These are phyloP conservation scores for Elegia similella DNA, from an alignment of 2,888 invertebrate species.

Conservation along the genomic window DNA sequence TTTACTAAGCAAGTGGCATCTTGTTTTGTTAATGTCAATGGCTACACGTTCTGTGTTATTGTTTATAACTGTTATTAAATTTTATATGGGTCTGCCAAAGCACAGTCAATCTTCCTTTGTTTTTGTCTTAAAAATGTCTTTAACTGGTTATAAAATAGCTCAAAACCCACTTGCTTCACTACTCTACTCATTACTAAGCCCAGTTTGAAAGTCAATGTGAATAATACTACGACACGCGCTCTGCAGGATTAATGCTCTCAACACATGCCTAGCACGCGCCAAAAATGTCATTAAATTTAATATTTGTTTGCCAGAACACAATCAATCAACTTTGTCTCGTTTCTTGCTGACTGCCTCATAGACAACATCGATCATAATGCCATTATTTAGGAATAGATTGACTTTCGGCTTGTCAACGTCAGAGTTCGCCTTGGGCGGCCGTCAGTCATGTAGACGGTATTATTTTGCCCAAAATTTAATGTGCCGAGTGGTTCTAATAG, in stretches of 20 bases:
- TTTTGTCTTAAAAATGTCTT: too few species aligned
- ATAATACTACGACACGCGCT: neutral
- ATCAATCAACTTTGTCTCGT: neutral
- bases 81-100: too few species aligned
- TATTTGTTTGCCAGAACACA: neutral
- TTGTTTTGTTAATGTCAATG: too few species aligned
- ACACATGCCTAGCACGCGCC: neutral
- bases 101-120: too few species aligned
- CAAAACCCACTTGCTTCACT: neutral
- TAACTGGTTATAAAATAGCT: too few species aligned
- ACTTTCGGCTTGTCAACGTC: neutral
- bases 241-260: neutral
- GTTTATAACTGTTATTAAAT: too few species aligned
- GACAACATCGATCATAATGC: neutral
- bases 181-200: neutral
- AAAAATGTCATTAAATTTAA: neutral
- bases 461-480: too few species aligned
- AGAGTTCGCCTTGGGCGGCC: neutral
- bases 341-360: neutral
- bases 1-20: too few species aligned
- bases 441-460: too few species aligned
- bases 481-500: too few species aligned
- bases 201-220: neutral
- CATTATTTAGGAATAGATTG: neutral
- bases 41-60: too few species aligned